Evolutionary conservation across 2,113 vertebrate genomes (phyloP).

Genomic region (Cariama cristata): DNA sequence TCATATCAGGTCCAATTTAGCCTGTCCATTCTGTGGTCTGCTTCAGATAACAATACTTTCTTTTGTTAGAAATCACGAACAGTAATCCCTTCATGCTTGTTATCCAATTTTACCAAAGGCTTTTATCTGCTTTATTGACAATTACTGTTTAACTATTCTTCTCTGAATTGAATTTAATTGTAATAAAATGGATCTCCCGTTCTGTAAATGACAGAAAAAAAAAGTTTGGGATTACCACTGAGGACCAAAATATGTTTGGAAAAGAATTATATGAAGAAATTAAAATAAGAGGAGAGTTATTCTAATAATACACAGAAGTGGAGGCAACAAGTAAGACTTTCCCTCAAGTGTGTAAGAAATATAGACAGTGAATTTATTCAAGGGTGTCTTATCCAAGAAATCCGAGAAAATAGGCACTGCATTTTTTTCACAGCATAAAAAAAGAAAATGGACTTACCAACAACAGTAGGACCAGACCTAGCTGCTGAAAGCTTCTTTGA

Average conservation of each 20-base stretch:
- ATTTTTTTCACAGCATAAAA: background rate
- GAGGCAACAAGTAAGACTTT: background rate
- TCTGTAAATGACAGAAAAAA: background rate
- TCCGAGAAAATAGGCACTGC: background rate
- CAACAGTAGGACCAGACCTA: background rate
- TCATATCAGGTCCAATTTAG: background rate
- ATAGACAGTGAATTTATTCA: background rate
- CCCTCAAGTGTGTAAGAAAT: background rate
- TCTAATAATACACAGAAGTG: background rate
- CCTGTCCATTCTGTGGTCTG: background rate
- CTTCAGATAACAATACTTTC: conserved; percentile 8
- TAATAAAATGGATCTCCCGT: background rate
- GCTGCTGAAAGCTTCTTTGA: background rate
- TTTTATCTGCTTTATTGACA: conserved; percentile 52
- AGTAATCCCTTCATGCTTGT: conserved; percentile 52
- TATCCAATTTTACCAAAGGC: conserved; percentile 22
- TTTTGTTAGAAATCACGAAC: conserved; percentile 16
- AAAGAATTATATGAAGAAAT: background rate
- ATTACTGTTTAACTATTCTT: background rate
- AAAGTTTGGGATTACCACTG: background rate
- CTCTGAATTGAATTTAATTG: background rate
- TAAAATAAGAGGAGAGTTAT: background rate
- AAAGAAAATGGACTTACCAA: rapidly evolving
- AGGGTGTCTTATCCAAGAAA: background rate
- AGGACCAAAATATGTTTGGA: background rate